phyloP scores from a whole-genome alignment of 1,140 invertebrate genomes.

The Lordiphosa stackelbergi region DNA sequence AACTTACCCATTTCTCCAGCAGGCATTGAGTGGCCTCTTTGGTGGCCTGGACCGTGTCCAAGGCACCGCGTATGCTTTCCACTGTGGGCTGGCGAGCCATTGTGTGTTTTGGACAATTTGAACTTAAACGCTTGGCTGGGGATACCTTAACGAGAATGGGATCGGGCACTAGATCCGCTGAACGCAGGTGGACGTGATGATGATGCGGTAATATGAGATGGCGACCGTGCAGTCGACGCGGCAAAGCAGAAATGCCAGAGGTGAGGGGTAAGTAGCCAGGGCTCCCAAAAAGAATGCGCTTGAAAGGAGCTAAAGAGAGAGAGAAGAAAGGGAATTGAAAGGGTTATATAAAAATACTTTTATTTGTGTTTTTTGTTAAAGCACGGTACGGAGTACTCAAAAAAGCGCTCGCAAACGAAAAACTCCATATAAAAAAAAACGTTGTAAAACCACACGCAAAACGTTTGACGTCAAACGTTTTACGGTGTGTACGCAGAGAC shows the following conservation, averaged over 20 bases:
- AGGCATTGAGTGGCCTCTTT: conserved; percentile 12
- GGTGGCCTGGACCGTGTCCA: neutral
- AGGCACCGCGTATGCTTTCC: neutral
- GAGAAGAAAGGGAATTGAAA: neutral
- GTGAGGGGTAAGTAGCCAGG: conserved; percentile 28
- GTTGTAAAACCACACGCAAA: too few relatives aligned
- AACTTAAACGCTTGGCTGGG: neutral
- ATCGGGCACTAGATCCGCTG: conserved; percentile 4
- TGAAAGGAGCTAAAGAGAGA: conserved; percentile 18
- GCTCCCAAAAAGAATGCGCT: conserved; percentile 20
- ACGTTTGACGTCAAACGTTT: too few relatives aligned
- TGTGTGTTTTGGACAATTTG: neutral
- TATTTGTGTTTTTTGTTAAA: too few relatives aligned
- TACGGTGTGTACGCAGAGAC: too few relatives aligned
- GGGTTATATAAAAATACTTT: too few relatives aligned
- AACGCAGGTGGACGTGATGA: conserved; percentile 29
- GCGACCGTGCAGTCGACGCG: conserved; percentile 24
- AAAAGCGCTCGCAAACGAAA: too few relatives aligned
- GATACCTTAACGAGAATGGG: conserved; percentile 4
- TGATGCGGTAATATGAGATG: conserved; percentile 27
- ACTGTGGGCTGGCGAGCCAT: neutral
- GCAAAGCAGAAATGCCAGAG: conserved; percentile 15
- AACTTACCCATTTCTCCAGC: conserved; percentile 29
- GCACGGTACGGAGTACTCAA: too few relatives aligned
- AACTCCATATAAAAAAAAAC: too few relatives aligned